Evolutionary conservation across 2,888 invertebrate genomes (phyloP).

Genomic region (Caradrina clavipalpis): DNA sequence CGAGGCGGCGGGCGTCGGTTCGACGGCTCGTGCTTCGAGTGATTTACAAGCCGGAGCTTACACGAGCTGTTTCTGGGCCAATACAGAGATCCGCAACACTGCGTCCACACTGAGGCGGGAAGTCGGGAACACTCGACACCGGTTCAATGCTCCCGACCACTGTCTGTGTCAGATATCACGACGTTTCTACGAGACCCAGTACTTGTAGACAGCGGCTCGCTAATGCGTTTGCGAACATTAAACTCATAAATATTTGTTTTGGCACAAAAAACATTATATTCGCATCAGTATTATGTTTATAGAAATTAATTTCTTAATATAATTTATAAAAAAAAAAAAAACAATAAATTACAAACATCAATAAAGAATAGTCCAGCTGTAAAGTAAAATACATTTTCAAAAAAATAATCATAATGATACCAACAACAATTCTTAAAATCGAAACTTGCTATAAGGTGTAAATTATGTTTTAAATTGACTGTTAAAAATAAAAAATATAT

Average conservation of each 20-base stretch:
- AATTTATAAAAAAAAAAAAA: not conserved
- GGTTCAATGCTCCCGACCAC: slow-evolving; percentile 80
- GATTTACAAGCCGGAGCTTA: slow-evolving; percentile 83
- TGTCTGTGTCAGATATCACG: slow-evolving; percentile 38
- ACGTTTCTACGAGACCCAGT: slow-evolving; percentile 51
- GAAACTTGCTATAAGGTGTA: not conserved
- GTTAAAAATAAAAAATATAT: slow-evolving; percentile 42
- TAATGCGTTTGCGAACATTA: slow-evolving; percentile 48
- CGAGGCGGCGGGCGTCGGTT: slow-evolving; percentile 81
- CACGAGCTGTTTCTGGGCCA: slow-evolving; percentile 86
- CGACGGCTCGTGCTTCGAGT: slow-evolving; percentile 81
- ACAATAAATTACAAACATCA: not conserved
- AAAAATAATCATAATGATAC: not conserved
- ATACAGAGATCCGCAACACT: slow-evolving; percentile 77
- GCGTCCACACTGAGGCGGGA: slow-evolving; percentile 63
- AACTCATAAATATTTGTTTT: slow-evolving; percentile 41
- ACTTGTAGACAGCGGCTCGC: slow-evolving; percentile 24
- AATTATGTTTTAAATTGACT: slow-evolving; percentile 9
- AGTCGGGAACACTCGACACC: slow-evolving; percentile 61
- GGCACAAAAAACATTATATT: slow-evolving; percentile 31
- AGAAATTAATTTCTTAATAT: not conserved
- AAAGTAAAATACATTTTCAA: not conserved
- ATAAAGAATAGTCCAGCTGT: not conserved
- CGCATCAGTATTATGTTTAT: slow-evolving; percentile 17
- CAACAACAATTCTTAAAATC: not conserved